Evolutionary conservation across 2,888 invertebrate genomes (phyloP), one percentile per base, ranked within the genome.

Genomic region (Lasioglossum oenotherae): DNA sequence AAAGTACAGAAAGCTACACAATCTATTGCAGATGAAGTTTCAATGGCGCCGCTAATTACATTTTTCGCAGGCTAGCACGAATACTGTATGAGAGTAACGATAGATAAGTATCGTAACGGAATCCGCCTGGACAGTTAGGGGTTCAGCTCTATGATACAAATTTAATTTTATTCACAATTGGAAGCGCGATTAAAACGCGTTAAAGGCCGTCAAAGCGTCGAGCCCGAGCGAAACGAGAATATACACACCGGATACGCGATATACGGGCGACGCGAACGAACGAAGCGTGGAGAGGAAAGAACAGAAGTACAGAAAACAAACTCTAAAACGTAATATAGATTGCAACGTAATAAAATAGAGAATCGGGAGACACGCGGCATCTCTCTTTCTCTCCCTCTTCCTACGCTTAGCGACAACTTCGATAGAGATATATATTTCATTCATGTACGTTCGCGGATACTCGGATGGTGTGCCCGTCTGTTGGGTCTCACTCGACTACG

Each of bases 271-370:
- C 38, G 69, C 23, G 69, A 74, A 79, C 67, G 81, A 86, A 83
- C 69, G 80, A 86, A 85, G 69, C 76, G 82, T 64, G 79, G 57
- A 44, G 38, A 69, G 38, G 69, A 69, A 69, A 38, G 38, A 38
- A 69, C 35, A 35, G 69, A 69, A 69, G 64, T 64, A 64, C 31
- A 31, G 16, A 23, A 35, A 69, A 69, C 35, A 44, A 69, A 83
- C n/a, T 80, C 74, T 71, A 60, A 84, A 82, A 80, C 38, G 44
- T 80, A 82, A 80, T 81, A 74, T 53, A 77, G 77, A 84, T 85
- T 57, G 73, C 60, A 75, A 84, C 71, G 72, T 46, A 78, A 77
- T 80, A 78, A 78, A 79, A 74, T 74, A 78, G 73, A 71, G 31
- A 38, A 38, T 60, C 35, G n/a, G 69, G 77, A 69, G 77, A 69